A percentile compares a stretch with the other conserved stretches of the same genome.
Conservation (phyloP, 2,797 vertebrate species). For the Sebastes vulpes region DNA sequence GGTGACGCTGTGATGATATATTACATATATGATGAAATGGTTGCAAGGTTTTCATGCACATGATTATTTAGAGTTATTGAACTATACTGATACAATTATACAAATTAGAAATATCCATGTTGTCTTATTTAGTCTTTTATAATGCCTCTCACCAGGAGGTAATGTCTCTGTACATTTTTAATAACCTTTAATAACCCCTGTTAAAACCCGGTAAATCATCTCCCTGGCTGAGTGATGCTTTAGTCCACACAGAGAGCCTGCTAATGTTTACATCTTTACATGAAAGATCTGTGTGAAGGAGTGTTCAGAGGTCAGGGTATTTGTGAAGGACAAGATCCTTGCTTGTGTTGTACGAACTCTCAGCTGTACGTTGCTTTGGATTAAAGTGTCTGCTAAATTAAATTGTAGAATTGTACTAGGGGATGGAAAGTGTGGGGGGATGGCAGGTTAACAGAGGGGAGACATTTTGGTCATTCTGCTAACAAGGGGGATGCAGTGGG, state of each 20-base stretch:
- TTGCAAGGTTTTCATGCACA: background rate
- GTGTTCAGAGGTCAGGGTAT: background rate
- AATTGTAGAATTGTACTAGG: too few relatives aligned
- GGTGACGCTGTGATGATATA: background rate
- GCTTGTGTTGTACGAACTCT: too few relatives aligned
- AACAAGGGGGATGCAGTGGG: too few relatives aligned
- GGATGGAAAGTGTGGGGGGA: too few relatives aligned
- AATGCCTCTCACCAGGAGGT: background rate
- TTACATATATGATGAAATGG: background rate
- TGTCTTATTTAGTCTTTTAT: background rate
- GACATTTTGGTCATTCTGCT: too few relatives aligned
- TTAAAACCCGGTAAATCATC: background rate
- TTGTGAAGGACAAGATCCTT: background rate
- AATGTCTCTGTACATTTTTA: background rate
- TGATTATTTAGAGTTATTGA: background rate
- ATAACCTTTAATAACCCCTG: background rate
- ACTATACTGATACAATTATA: background rate
- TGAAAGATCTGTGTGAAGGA: background rate
- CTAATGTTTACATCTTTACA: background rate
- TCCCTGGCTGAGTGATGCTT: background rate
- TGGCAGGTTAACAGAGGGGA: too few relatives aligned
- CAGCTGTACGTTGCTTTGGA: too few relatives aligned
- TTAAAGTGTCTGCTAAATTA: fast-evolving
- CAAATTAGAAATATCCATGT: background rate
- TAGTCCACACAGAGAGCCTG: background rate